phyloP scores from a whole-genome alignment of 2,113 vertebrate species.

The Ginglymostoma cirratum region DNA sequence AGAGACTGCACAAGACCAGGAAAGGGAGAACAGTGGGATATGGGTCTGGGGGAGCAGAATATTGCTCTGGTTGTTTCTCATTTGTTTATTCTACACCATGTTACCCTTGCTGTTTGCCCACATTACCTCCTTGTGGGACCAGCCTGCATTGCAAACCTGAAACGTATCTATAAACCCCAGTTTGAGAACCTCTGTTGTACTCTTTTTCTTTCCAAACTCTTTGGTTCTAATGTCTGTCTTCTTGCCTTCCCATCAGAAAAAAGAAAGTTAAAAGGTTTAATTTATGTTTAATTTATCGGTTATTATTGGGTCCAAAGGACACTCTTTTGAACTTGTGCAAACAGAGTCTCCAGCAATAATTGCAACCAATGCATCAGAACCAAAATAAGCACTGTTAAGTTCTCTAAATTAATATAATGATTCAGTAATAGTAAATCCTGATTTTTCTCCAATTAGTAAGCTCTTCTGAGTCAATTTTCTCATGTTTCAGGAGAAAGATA shows the following conservation, averaged over 20 bases:
- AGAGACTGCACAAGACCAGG: too few relatives aligned
- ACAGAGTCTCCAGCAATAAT: not conserved
- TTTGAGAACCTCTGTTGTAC: not conserved
- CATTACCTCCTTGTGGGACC: not conserved
- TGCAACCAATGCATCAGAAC: not conserved
- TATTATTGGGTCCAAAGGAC: too few relatives aligned
- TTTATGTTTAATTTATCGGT: too few relatives aligned
- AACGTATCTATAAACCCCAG: not conserved
- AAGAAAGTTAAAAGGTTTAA: not conserved
- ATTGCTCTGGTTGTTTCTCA: too few relatives aligned
- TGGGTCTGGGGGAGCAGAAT: too few relatives aligned
- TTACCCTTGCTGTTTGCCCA: too few relatives aligned
- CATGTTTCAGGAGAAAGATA: not conserved
- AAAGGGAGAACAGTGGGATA: too few relatives aligned
- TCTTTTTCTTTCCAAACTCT: not conserved
- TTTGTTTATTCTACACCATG: too few relatives aligned
- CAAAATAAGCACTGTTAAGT: not conserved
- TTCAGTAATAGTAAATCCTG: not conserved
- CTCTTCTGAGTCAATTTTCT: not conserved
- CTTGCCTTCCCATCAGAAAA: not conserved
- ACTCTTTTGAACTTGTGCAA: not conserved
- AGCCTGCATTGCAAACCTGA: not conserved
- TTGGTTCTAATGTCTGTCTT: not conserved
- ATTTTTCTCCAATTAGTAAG: not conserved
- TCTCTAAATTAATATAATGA: not conserved